Conservation (phyloP, 2,888 invertebrate species). For the Erebia aethiops region DNA sequence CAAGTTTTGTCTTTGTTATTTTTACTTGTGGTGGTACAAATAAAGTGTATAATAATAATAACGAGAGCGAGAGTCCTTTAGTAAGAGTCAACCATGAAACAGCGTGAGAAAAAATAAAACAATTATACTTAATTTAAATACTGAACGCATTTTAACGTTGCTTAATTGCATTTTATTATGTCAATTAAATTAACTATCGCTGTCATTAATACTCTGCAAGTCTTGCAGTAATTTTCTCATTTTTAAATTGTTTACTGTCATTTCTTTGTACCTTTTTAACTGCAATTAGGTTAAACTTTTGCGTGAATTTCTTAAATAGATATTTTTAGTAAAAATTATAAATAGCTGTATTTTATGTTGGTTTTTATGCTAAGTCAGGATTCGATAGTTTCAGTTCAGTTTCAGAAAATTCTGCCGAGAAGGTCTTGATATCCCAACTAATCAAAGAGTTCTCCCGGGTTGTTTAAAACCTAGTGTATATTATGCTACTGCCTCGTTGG, state of each 20-base stretch:
- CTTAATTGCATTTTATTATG: constrained; percentile 9
- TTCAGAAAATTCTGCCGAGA: too few relatives aligned
- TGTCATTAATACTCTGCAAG: not conserved
- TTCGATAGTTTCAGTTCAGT: too few relatives aligned
- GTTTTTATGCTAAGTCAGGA: too few relatives aligned
- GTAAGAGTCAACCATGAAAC: not conserved
- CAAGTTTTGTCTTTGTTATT: too few relatives aligned
- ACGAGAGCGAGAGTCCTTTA: too few relatives aligned
- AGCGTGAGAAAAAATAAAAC: not conserved
- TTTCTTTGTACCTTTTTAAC: not conserved
- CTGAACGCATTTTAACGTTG: not conserved
- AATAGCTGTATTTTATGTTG: not conserved
- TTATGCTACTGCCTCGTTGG: too few relatives aligned
- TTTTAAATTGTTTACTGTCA: not conserved
- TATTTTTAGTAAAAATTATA: not conserved
- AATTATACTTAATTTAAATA: constrained; percentile 13
- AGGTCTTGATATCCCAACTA: too few relatives aligned
- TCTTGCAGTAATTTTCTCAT: not conserved
- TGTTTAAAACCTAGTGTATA: too few relatives aligned
- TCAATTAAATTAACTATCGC: constrained; percentile 9
- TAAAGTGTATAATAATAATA: too few relatives aligned
- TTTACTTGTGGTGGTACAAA: too few relatives aligned
- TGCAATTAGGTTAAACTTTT: not conserved
- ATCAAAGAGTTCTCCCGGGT: too few relatives aligned
- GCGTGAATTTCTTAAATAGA: not conserved